Evolutionary conservation across 1,140 invertebrate genomes (phyloP).

Genomic region (Trinorchestia longiramus): DNA sequence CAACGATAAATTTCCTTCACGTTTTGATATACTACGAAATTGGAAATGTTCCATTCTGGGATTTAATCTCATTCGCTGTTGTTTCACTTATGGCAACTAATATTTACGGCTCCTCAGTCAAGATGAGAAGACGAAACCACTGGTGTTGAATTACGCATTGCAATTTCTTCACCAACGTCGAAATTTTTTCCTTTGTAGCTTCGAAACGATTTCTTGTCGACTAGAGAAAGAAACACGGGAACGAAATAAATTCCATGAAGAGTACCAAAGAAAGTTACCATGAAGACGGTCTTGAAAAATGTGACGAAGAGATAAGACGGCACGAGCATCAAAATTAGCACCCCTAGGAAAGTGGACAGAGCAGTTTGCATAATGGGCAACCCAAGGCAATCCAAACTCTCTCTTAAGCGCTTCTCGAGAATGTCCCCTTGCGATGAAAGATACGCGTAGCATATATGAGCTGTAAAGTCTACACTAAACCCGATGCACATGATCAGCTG

Average conservation of each 20-base stretch:
- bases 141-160: too few species aligned
- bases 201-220: slow-evolving; percentile 80
- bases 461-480: slow-evolving; percentile 97
- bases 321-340: slow-evolving; percentile 87
- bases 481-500: slow-evolving; percentile 99
- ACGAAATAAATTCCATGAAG: slow-evolving; percentile 92
- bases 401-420: slow-evolving; percentile 85
- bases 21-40: too few species aligned
- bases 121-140: too few species aligned
- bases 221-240: slow-evolving; percentile 90
- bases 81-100: too few species aligned
- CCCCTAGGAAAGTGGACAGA: slow-evolving; percentile 91
- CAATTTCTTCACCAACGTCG: too few species aligned
- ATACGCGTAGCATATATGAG: slow-evolving; percentile 97
- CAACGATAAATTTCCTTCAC: too few species aligned
- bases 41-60: too few species aligned
- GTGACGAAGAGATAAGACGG: slow-evolving; percentile 96
- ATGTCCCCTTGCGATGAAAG: slow-evolving; percentile 85
- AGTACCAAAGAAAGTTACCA: slow-evolving; percentile 94
- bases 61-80: too few species aligned
- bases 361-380: slow-evolving; percentile 95
- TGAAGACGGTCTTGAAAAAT: slow-evolving; percentile 98
- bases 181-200: too few species aligned
- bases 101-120: too few species aligned
- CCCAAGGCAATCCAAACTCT: slow-evolving; percentile 89